These are phyloP conservation scores for Drosophila ochracea DNA, from an alignment of 2,888 invertebrate species.

Conservation along the genomic window DNA sequence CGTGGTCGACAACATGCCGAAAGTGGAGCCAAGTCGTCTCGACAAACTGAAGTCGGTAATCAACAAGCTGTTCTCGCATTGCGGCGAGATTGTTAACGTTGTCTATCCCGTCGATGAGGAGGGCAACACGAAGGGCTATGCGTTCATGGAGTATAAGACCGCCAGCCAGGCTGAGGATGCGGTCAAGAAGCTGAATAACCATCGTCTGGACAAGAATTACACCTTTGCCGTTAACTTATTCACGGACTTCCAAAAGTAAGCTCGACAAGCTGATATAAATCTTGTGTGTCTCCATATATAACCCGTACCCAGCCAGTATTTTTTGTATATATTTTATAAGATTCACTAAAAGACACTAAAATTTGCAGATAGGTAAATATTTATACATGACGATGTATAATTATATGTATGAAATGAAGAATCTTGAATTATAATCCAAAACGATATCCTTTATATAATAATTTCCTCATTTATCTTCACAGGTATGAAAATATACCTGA, in stretches of 20 bases:
- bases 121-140: slow-evolving; percentile 95
- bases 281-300: background rate
- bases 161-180: slow-evolving; percentile 94
- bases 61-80: slow-evolving; percentile 95
- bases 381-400: background rate
- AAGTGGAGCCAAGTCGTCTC: slow-evolving; percentile 95
- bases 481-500: slow-evolving; percentile 95
- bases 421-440: background rate
- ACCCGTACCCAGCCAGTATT: background rate
- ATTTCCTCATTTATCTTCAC: slow-evolving; percentile 4
- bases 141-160: slow-evolving; percentile 96
- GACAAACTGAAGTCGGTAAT: slow-evolving; percentile 97
- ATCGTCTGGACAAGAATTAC: slow-evolving; percentile 98
- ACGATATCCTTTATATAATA: background rate
- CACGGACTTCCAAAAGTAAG: slow-evolving; percentile 97
- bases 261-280: background rate
- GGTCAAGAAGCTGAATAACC: slow-evolving; percentile 94
- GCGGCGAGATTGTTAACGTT: slow-evolving; percentile 94
- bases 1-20: slow-evolving; percentile 98
- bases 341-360: background rate
- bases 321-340: background rate
- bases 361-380: background rate
- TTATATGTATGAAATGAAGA: background rate
- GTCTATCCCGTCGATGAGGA: slow-evolving; percentile 93
- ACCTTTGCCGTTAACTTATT: slow-evolving; percentile 97